These are phyloP conservation scores for Neodiprion pinetum DNA, from an alignment of 1,140 invertebrate species.

Conservation along the genomic window DNA sequence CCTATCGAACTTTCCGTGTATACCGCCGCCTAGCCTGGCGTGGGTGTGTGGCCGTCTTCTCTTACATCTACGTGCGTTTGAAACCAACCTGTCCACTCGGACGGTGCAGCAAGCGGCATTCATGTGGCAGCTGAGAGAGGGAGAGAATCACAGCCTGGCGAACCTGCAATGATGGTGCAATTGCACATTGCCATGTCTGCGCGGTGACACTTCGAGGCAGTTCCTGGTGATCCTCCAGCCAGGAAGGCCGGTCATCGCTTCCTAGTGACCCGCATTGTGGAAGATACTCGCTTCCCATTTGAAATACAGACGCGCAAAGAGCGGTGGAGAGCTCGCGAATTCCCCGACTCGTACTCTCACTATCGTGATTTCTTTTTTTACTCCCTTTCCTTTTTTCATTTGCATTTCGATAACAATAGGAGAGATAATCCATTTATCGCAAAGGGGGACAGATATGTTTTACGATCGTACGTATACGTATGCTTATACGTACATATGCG, in stretches of 20 bases:
- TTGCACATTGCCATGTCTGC: not conserved
- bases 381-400: too few relatives aligned
- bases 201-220: not conserved
- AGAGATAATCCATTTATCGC: too few relatives aligned
- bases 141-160: not conserved
- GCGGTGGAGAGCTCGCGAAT: too few relatives aligned
- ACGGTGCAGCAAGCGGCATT: not conserved
- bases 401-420: too few relatives aligned
- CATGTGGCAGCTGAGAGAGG: not conserved
- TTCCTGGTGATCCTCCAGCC: conserved; percentile 1
- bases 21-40: too few relatives aligned
- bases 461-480: too few relatives aligned
- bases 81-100: too few relatives aligned
- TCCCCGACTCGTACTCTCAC: too few relatives aligned
- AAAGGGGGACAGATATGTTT: too few relatives aligned
- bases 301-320: not conserved
- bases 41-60: too few relatives aligned
- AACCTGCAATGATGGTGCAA: not conserved
- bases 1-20: not conserved
- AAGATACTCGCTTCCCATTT: not conserved
- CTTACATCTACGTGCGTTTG: too few relatives aligned
- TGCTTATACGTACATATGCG: not conserved
- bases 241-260: not conserved
- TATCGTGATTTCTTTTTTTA: too few relatives aligned
- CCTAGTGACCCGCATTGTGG: conserved; percentile 4